Evolutionary conservation across 1,140 invertebrate species (phyloP), one percentile per base, ranked within the genome.

Genomic region (Asbolus verrucosus): DNA sequence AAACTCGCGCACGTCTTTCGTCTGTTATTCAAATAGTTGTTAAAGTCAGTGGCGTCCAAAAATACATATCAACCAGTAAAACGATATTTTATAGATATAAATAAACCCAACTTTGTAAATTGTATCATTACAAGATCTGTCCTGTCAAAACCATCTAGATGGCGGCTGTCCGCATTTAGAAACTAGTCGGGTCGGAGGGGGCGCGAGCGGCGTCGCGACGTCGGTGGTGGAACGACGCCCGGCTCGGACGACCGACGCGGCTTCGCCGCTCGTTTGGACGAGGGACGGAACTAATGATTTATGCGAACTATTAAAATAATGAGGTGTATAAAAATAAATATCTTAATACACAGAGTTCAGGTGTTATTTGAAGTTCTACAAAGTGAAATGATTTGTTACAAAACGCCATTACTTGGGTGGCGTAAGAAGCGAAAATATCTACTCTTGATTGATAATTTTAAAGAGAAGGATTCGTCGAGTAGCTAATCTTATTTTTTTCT

Each of bases 61-160:
- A 73, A 73, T 73, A 73, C 68, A 59, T 73, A 67, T 70, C 50
- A 67, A 67, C 65, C 72, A 67, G 67, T 66, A 70, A 67, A 67
- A 69, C 72, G 65, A 70, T 73, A 63, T 71, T 74, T 74, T 74
- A 74, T 74, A 74, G 69, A 62, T 74, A 74, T 74, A 74, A 74
- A 74, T 74, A 74, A 69, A 39, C 19, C 61, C 46, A 65, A 65
- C 61, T 71, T 66, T 74, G 69, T 69, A 71, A 74, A 74, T 74
- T 71, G 65, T 71, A 74, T 74, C 72, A 74, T 74, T 74, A 74
- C 65, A 74, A 74, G 72, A 71, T 74, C 39, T 70, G 72, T 67
- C 59, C 72, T 70, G 71, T 73, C 71, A 73, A 73, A 73, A 43
- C 54, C 59, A 70, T 69, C 67, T 69, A 38, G 67, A 69, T 72